Evolutionary conservation across 2,113 vertebrate genomes (phyloP), one percentile per base, ranked within the genome.

Genomic region (Hucho hucho): DNA sequence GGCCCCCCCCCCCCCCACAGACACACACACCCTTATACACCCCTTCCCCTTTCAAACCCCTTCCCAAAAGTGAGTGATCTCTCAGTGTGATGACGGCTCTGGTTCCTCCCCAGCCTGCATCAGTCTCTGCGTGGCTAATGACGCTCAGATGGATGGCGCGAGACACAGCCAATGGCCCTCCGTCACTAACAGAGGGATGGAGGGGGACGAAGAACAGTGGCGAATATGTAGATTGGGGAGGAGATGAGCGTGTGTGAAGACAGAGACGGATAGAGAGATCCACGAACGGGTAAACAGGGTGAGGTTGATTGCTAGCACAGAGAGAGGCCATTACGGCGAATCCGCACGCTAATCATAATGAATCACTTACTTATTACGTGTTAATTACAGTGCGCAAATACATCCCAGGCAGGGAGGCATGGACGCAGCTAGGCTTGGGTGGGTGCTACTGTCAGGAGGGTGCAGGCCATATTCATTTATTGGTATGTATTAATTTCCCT

Each of bases 301-400:
- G 84, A 88, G 90, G 76, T 86, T 93, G 92, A 92, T 93, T 92
- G 92, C 89, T 90, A 92, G 87, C 87, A 84, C 88, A 90, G 88
- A 82, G 89, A 91, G 89, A 87, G 88, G 89, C 91, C 90, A 92
- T 93, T 93, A 92, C 85, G 29, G 87, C 80, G 69, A 91, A 91
- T 93, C 89, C 89, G 86, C 66, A 83, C 64, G 77, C 89, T 93
- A 94, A 93, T 93, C 92, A 93, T 94, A 94, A 94, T 94, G 92
- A 93, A 94, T 94, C 93, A 92, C 93, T 93, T 89, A 92, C 91
- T 94, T 94, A 94, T 94, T 93, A 93, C 90, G 85, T 87, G 91
- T 93, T 94, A 93, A 94, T 94, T 94, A 92, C 83, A 80, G 90
- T 89, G 82, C 77, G 69, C 89, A 92, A 90, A 93, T 90, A 92